Evolutionary conservation across 2,113 vertebrate species (phyloP).

Genomic region (Hippocampus zosterae): DNA sequence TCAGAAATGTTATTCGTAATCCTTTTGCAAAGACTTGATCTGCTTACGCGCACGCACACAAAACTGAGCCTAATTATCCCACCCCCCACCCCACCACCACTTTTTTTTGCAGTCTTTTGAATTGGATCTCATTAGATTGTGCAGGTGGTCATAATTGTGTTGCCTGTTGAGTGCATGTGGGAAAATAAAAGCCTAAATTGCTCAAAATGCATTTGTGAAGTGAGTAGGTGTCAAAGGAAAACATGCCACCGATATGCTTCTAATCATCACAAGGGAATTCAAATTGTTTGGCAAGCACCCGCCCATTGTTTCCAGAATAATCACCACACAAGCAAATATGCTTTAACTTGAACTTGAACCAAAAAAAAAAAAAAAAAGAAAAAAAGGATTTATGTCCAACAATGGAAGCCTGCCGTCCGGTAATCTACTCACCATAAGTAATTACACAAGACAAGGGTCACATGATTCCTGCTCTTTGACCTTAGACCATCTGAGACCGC

Average conservation of each 20-base stretch:
- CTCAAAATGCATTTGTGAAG: conserved; percentile 36
- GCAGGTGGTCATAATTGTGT: neutral
- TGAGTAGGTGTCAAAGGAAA: conserved; percentile 30
- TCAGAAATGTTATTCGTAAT: neutral
- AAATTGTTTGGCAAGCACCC: conserved; percentile 26
- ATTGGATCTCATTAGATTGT: neutral
- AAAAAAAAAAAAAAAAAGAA: neutral
- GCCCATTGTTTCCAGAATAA: conserved; percentile 40
- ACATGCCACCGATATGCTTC: conserved; percentile 17
- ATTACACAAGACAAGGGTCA: conserved; percentile 2
- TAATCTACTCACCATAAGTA: neutral
- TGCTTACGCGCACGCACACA: neutral
- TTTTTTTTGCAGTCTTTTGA: neutral
- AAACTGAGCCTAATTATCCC: neutral
- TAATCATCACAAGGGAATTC: conserved; percentile 32
- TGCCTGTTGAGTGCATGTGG: neutral
- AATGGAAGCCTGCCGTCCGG: neutral
- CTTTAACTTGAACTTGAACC: conserved; percentile 13
- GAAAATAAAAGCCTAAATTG: neutral
- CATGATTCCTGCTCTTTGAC: conserved; percentile 2
- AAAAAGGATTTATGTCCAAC: conserved; percentile 1
- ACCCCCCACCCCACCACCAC: too few species aligned
- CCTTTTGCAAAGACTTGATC: neutral
- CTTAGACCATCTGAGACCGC: neutral
- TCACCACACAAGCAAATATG: conserved; percentile 5